Evolutionary conservation across 2,797 vertebrate species (phyloP), one percentile per base, ranked within the genome.

Genomic region (Onychomys torridus): DNA sequence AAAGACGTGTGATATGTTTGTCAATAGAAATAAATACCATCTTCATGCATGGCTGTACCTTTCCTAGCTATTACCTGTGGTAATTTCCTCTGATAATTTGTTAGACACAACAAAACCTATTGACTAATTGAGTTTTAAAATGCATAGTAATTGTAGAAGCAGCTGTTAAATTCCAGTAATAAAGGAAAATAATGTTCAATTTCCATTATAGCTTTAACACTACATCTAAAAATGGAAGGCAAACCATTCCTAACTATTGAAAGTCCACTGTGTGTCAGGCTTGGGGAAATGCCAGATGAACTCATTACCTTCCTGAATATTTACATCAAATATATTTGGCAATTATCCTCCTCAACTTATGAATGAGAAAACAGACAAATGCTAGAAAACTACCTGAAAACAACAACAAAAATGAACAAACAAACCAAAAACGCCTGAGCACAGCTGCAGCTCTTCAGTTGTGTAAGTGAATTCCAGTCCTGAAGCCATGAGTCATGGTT

Each of bases 21-120:
- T 46, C 49, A 71, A 65, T 13, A 43, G 34, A 90, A 96, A 16
- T 12, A 67, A 76, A 6, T 32, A 95, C 61, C 90, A 73, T 59
- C 77, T 73, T 16, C 76, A 23, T 37, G 82, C 55, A 43, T 55
- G 92, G 12, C 14, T 95, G 19, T 59, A 90, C 52, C 86, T 89
- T 37, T 95, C 11, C 95, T 77, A 0, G 0, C 2, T 29, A 71
- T 7, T 67, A 93, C 0, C 7, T 86, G 82, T 27, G 78, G 21
- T 65, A 89, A 19, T 92, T 95, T 92, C 67, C 21, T 67, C 73
- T 76, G 77, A 55, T 77, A 65, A 95, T 96, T 95, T 87, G 61
- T 55, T 34, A 93, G 40, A 3, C 29, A 37, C 73, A 69, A 14
- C 83, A 85, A 87, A 34, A 90, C 37, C n/a, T 81, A 96, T 40